Evolutionary conservation across 2,888 invertebrate species (phyloP), one percentile per base, ranked within the genome.

Genomic region (Teleiodes luculella): DNA sequence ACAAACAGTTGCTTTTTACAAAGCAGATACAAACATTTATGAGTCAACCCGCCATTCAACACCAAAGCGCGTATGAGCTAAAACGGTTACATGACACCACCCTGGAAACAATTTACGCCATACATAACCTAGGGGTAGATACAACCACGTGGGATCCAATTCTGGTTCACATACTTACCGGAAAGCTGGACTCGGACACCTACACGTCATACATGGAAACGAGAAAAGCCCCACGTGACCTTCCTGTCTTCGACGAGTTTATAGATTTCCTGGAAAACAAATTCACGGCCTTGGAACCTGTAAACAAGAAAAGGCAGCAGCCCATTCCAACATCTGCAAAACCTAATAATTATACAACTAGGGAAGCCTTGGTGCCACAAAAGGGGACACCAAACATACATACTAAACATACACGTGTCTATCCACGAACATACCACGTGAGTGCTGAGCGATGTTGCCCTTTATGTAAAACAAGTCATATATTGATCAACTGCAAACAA

Each of bases 141-240:
- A 57, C 55, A 2, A 24, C 52, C 0, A 52, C 57, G 3, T 61
- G 61, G 61, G 61, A 61, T 14, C 59, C 61, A 0, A 39, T 61
- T 2, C 35, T 60, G 3, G 57, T 58, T 11, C 53, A 60, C 35
- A 52, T 58, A 8, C n/a, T 60, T 6, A 46, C 54, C 1, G 46
- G 50, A 31, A 60, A 60, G 50, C 20, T 60, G 43, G 56, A 58
- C 39, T 3, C 35, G 0, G 56, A 57, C 8, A 57, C 52, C 8
- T 50, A 60, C 18, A n/a, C 46, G 3, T 4, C 28, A 7, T 47
- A 47, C 33, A 47, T 56, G 14, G 56, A 54, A n/a, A 41, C 54
- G 0, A 16, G 51, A 16, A 52, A 57, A 14, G 14, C 51, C 3
- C 41, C 39, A 0, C 13, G 53, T 16, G 54, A 57, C 24, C 28